Base-by-base conservation (phyloP, 2,797 vertebrate genomes). In the Enteromius trimaculatus region DNA sequence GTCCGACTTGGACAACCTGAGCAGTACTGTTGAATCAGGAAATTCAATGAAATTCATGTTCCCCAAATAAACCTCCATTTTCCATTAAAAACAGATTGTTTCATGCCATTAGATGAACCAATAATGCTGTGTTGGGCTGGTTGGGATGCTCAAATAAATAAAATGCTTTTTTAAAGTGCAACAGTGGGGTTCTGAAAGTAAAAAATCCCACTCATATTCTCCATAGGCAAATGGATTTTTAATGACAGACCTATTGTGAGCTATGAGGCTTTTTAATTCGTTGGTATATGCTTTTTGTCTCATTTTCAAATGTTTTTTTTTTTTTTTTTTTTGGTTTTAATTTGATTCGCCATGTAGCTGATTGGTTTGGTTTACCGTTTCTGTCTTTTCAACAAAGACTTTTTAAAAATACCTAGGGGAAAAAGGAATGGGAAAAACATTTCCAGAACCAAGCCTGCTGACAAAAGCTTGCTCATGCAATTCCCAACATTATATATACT, bases 131-230 rank as follows among this genome's bases (percentile, higher is more conserved):
- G 26, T 51, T 31, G 44, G 44, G 70, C 26, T 72, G n/a, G 39
- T 44, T 44, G 23, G 69, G 16, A 49, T 71, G 44, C 44, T 72
- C 9, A 72, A 51, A 72, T 71, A 71, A 49, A 29, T 71, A 9
- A 4, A 49, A 49, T 11, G 8, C 6, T 7, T 64, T 31, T 21
- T 53, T 51, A 74, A 34, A 74, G 6, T 55, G 49, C 19, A 75
- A 58, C 21, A 39, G 13, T n/a, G 7, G 31, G 51, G 21, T 16
- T 58, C 21, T 0, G 13, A 42, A 76, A 23, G 53, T 58, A 37
- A 55, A 34, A 58, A 76, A 39, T 23, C 51, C 47, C 44, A 74
- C 34, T 68, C 8, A 13, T 39, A 39, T 66, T 68, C 34, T 39
- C 65, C 34, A 66, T 21, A 21, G 64, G 64, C 26, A 37, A 37